phyloP scores from a whole-genome alignment of 1,140 invertebrate genomes.

The Temnothorax longispinosus region DNA sequence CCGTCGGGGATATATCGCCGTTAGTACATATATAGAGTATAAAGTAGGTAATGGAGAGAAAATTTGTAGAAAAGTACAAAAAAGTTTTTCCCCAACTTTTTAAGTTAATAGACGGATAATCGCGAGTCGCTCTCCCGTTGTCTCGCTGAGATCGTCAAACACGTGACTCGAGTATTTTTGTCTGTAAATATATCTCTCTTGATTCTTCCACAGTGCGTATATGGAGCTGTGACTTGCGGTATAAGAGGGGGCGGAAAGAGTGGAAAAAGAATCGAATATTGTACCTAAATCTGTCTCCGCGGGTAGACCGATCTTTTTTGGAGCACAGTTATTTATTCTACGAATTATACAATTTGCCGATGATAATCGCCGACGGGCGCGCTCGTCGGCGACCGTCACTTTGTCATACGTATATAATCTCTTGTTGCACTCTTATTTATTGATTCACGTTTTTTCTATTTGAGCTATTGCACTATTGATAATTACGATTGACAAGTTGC shows the following conservation, averaged over 20 bases:
- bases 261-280: conserved; percentile 68
- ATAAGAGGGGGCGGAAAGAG: neutral
- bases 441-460: conserved; percentile 77
- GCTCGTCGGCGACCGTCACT: conserved; percentile 51
- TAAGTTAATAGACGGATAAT: conserved; percentile 70
- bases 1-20: conserved; percentile 64
- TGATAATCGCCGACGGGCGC: conserved; percentile 58
- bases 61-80: conserved; percentile 82
- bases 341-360: conserved; percentile 61
- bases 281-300: conserved; percentile 71
- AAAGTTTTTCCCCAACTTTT: conserved; percentile 75
- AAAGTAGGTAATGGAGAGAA: conserved; percentile 67
- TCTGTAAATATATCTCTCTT: conserved; percentile 58
- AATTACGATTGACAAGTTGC: conserved; percentile 78
- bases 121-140: conserved; percentile 65
- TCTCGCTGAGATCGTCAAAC: conserved; percentile 47
- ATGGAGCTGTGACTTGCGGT: conserved; percentile 47
- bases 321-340: conserved; percentile 78
- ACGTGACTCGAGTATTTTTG: conserved; percentile 42
- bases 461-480: conserved; percentile 80
- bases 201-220: conserved; percentile 66
- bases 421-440: conserved; percentile 85
- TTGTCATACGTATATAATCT: conserved; percentile 78
- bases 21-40: conserved; percentile 66
- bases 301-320: conserved; percentile 56